Evolutionary conservation across 2,888 invertebrate species (phyloP).

Genomic region (Cheilosia grossa): DNA sequence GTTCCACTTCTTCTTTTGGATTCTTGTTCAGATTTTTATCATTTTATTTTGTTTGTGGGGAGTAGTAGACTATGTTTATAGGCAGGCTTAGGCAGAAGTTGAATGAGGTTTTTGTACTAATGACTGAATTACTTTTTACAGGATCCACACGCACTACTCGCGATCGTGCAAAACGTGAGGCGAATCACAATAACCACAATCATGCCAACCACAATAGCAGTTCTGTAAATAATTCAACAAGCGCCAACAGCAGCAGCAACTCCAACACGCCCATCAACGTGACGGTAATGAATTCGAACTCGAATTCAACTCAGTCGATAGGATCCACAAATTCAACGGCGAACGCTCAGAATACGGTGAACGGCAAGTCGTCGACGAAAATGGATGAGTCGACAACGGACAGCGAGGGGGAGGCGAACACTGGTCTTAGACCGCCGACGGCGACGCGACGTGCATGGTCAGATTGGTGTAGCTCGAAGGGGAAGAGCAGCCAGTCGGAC

Average conservation of each 20-base stretch:
- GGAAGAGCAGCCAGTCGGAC: slow-evolving; percentile 86
- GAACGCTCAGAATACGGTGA: slow-evolving; percentile 38
- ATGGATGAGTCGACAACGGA: slow-evolving; percentile 77
- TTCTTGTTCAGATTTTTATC: slow-evolving; percentile 33
- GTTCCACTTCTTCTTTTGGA: slow-evolving; percentile 39
- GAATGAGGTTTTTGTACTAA: not conserved
- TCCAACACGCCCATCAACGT: slow-evolving; percentile 75
- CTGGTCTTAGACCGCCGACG: slow-evolving; percentile 86
- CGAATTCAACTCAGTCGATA: slow-evolving; percentile 53
- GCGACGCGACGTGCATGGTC: slow-evolving; percentile 91
- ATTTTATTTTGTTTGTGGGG: slow-evolving; percentile 27
- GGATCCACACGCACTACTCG: slow-evolving; percentile 82
- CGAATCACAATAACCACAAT: slow-evolving; percentile 78
- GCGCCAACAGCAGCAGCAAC: slow-evolving; percentile 75
- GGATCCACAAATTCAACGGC: slow-evolving; percentile 33
- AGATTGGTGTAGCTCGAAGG: slow-evolving; percentile 87
- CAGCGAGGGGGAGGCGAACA: slow-evolving; percentile 83
- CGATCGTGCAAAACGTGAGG: slow-evolving; percentile 83
- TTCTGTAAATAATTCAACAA: slow-evolving; percentile 47
- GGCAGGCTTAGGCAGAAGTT: slow-evolving; percentile 24
- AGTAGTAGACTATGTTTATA: slow-evolving; percentile 12
- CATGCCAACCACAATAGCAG: slow-evolving; percentile 77
- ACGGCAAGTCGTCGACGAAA: slow-evolving; percentile 54
- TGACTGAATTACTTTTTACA: slow-evolving; percentile 58
- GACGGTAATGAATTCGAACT: slow-evolving; percentile 60